phyloP scores from a whole-genome alignment of 1,140 invertebrate genomes.

The Leucophenga varia region DNA sequence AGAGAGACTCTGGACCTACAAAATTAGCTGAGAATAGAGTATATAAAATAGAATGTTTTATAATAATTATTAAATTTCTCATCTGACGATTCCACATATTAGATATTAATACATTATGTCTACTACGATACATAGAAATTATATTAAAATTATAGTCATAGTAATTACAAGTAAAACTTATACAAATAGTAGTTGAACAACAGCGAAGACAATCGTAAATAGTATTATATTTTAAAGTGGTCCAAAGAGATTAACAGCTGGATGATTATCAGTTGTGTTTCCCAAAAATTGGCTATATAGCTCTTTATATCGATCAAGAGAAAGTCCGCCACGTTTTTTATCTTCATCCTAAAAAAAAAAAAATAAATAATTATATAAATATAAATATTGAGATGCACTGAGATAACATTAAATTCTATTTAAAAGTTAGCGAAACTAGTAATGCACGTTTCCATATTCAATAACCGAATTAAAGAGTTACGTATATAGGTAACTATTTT shows the following conservation, averaged over 20 bases:
- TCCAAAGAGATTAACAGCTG: constrained; percentile 76
- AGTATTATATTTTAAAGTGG: constrained; percentile 65
- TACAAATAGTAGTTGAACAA: constrained; percentile 54
- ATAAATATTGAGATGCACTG: too few species aligned
- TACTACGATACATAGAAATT: too few species aligned
- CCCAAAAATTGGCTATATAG: constrained; percentile 80
- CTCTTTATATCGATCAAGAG: constrained; percentile 75
- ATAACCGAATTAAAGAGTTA: too few species aligned
- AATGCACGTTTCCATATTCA: too few species aligned
- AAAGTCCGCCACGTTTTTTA: constrained; percentile 73
- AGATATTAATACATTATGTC: too few species aligned
- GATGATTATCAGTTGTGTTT: constrained; percentile 70
- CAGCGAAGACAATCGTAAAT: constrained; percentile 52
- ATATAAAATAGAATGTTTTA: constrained; percentile 35
- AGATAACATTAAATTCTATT: too few species aligned
- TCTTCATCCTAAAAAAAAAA: constrained; percentile 83
- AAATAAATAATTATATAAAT: background rate
- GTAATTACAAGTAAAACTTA: constrained; percentile 51
- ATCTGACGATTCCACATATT: constrained; percentile 50
- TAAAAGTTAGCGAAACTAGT: too few species aligned
- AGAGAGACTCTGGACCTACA: too few species aligned
- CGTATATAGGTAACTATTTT: too few species aligned
- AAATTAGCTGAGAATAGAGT: too few species aligned
- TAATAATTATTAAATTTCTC: constrained; percentile 38
- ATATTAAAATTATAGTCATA: constrained; percentile 52